Conservation (phyloP, 1,140 invertebrate genomes). For the Bicyclus anynana region DNA sequence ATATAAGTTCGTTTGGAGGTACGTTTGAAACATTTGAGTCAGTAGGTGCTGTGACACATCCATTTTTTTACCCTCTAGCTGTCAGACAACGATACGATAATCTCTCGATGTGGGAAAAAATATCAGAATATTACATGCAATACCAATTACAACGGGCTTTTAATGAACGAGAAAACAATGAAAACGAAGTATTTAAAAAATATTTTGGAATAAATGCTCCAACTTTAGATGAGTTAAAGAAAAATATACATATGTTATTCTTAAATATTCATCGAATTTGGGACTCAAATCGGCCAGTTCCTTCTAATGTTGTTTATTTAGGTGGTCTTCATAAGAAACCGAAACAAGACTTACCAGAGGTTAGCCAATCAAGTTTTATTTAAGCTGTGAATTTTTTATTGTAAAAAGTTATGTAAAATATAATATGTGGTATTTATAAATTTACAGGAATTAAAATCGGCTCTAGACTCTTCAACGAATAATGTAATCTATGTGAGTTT, state of each 20-base stretch:
- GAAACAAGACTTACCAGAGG: constrained; percentile 52
- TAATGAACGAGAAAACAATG: constrained; percentile 1
- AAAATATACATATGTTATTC: constrained; percentile 57
- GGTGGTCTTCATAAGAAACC: constrained; percentile 77
- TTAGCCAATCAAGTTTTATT: constrained; percentile 7
- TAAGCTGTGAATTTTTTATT: no score
- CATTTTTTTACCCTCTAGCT: constrained; percentile 36
- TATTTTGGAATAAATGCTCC: constrained; percentile 36
- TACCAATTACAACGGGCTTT: neutral
- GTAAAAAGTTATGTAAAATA: neutral
- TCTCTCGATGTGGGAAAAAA: constrained; percentile 27
- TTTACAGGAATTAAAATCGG: neutral
- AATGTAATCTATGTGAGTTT: constrained; percentile 46
- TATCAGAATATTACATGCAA: constrained; percentile 13
- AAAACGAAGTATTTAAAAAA: constrained; percentile 22
- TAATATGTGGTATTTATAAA: neutral
- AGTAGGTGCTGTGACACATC: constrained; percentile 32
- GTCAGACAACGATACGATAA: constrained; percentile 21
- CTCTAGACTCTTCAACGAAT: constrained; percentile 32
- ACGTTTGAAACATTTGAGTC: constrained; percentile 18
- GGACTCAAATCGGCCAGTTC: constrained; percentile 66
- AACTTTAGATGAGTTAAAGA: constrained; percentile 27
- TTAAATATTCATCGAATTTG: constrained; percentile 66
- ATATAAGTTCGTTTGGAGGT: constrained; percentile 38
- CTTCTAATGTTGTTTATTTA: constrained; percentile 78